Percentiles rank a stretch among this genome's conserved stretches.
Conservation (phyloP, 2,797 vertebrate genomes). For the Micropoecilia bifurca region DNA sequence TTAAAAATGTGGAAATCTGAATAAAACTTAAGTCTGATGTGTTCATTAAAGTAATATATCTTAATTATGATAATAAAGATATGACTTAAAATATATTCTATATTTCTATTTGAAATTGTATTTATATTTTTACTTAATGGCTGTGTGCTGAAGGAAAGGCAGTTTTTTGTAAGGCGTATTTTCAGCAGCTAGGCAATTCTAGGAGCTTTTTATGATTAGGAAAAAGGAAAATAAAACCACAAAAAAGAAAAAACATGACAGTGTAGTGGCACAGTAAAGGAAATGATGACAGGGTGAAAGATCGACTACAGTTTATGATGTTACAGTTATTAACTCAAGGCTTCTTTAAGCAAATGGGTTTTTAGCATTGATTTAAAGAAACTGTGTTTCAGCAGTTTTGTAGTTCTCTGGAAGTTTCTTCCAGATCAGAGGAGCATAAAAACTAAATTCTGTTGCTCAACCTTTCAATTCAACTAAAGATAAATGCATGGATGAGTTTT, state of each 20-base stretch:
- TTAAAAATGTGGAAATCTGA: background rate
- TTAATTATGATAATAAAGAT: background rate
- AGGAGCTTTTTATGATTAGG: background rate
- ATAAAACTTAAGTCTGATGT: background rate
- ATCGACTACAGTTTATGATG: background rate
- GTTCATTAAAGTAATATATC: background rate
- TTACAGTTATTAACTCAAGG: background rate
- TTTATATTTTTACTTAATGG: background rate
- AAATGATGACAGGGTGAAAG: background rate
- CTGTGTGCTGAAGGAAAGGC: background rate
- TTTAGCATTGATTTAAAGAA: background rate
- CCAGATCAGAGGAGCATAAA: background rate
- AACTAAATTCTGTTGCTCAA: background rate
- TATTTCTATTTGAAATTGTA: background rate
- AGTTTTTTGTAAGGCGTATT: background rate
- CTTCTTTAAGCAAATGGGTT: background rate
- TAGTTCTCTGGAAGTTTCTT: background rate
- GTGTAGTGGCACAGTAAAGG: background rate
- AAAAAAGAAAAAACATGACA: background rate
- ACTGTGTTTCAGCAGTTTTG: conserved; percentile 1
- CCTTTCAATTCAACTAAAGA: background rate
- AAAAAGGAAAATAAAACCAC: too few relatives aligned
- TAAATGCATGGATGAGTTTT: background rate
- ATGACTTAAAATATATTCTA: background rate
- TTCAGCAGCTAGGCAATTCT: background rate